phyloP scores from a whole-genome alignment of 1,140 invertebrate species.

The Drosophila sp. region DNA sequence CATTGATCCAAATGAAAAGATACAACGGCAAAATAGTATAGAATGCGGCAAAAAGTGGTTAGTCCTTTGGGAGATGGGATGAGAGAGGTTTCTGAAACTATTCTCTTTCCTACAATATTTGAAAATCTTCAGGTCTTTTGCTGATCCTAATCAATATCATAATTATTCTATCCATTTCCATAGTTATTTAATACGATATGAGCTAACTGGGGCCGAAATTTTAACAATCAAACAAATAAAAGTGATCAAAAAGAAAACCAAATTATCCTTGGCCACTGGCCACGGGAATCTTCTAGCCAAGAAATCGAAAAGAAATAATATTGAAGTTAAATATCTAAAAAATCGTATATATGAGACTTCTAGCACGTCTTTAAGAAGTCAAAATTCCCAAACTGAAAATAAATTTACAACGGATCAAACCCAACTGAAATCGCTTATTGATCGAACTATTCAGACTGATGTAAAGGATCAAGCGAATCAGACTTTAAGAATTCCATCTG shows the following conservation, averaged over 20 bases:
- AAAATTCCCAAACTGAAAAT: background rate
- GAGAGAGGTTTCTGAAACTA: too few relatives aligned
- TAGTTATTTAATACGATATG: conserved; percentile 48
- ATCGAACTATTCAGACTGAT: background rate
- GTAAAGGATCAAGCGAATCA: background rate
- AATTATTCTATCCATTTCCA: too few relatives aligned
- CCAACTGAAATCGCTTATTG: too few relatives aligned
- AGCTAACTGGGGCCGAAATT: conserved; percentile 26
- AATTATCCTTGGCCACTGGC: background rate
- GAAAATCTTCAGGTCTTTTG: background rate
- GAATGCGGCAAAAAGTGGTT: conserved; percentile 35
- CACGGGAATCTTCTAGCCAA: background rate
- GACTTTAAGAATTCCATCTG: background rate
- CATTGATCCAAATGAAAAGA: background rate
- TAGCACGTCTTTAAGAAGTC: background rate
- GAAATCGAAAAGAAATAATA: background rate
- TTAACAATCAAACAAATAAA: conserved; percentile 24
- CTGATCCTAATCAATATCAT: background rate
- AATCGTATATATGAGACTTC: background rate
- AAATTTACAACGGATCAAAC: background rate
- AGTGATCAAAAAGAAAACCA: background rate
- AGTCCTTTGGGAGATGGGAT: background rate
- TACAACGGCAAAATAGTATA: conserved; percentile 25
- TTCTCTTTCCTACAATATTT: too few relatives aligned
- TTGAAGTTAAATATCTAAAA: background rate